Evolutionary conservation across 1,140 invertebrate species (phyloP).

Genomic region (Physella acuta): DNA sequence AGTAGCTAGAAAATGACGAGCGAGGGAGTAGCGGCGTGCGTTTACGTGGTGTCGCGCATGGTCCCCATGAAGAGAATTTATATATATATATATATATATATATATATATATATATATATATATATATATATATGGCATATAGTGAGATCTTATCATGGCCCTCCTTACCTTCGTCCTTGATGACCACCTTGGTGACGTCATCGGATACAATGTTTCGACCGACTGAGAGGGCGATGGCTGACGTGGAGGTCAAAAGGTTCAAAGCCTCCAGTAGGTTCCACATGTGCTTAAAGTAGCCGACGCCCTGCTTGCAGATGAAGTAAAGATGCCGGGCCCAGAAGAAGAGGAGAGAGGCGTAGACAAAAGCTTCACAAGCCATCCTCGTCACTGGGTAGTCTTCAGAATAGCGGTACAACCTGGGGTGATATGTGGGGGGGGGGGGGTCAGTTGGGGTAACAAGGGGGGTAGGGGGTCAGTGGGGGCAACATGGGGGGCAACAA

Average conservation of each 20-base stretch:
- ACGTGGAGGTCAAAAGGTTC: constrained; percentile 37
- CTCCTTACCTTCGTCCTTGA: constrained; percentile 7
- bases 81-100: no score
- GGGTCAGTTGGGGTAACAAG: no score
- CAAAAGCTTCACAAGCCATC: constrained; percentile 11
- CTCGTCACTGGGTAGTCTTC: not conserved
- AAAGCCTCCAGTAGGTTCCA: constrained; percentile 47
- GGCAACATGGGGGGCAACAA: no score
- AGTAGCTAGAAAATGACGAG: no score
- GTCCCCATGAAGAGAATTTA: no score
- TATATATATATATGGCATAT: not conserved
- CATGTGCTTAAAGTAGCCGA: constrained; percentile 31
- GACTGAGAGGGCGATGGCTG: constrained; percentile 40
- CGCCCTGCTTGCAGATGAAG: not conserved
- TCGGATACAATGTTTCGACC: constrained; percentile 40
- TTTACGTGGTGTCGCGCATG: no score
- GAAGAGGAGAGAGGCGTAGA: constrained; percentile 5
- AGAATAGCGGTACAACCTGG: constrained; percentile 12
- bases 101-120: no score
- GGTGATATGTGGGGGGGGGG: no score
- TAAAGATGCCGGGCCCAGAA: not conserved
- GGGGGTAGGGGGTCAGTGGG: no score
- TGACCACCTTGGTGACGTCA: not conserved
- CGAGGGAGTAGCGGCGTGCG: no score
- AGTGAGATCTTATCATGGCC: not conserved